phyloP scores from a whole-genome alignment of 92 coral and sea anemone genomes.

The Virgularia gustaviana region DNA sequence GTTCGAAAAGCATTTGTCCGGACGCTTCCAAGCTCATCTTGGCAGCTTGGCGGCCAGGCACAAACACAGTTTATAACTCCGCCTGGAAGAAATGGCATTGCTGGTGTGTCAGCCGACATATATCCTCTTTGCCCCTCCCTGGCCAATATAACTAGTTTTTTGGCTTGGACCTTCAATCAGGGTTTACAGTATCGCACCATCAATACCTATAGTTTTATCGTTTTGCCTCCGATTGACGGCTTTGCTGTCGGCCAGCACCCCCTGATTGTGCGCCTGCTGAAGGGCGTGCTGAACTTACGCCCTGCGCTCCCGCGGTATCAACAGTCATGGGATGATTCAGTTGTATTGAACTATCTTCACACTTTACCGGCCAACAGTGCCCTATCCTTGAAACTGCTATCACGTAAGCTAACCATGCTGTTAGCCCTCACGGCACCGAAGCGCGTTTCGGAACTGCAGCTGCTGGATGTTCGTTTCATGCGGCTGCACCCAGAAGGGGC shows the following conservation, averaged over 20 bases:
- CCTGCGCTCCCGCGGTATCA: constrained; percentile 52
- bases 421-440: constrained; percentile 35
- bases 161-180: not conserved
- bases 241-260: constrained; percentile 42
- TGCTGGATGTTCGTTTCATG: constrained; percentile 41
- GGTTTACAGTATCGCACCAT: constrained; percentile 25
- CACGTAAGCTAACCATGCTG: constrained; percentile 18
- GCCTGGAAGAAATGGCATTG: too few species aligned
- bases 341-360: constrained; percentile 4
- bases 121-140: constrained; percentile 28
- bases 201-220: constrained; percentile 11
- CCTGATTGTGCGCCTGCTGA: constrained; percentile 35
- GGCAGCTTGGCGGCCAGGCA: too few species aligned
- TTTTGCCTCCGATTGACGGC: constrained; percentile 33
- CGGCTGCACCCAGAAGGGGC: constrained; percentile 37
- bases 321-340: constrained; percentile 35
- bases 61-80: too few species aligned
- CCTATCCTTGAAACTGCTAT: constrained; percentile 28
- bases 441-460: constrained; percentile 32
- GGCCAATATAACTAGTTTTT: constrained; percentile 8
- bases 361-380: constrained; percentile 20
- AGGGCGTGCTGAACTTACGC: constrained; percentile 33
- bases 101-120: constrained; percentile 21
- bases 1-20: constrained; percentile 27
- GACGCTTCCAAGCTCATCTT: too few species aligned